phyloP scores from a whole-genome alignment of 1,140 invertebrate species.

The Danaus plexippus region DNA sequence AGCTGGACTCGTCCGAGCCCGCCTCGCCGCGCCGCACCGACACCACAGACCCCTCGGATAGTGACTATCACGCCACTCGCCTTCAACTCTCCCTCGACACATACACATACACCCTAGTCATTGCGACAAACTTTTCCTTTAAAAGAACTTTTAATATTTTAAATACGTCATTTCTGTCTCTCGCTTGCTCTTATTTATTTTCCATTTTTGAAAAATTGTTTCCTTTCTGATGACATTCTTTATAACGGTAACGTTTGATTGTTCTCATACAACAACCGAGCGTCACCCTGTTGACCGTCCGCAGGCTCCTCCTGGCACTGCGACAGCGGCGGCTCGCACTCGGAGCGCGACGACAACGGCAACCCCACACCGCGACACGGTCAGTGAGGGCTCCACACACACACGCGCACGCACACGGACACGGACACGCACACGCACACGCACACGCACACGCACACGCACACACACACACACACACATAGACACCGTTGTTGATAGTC shows the following conservation, averaged over 20 bases:
- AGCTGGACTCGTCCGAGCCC: conserved; percentile 43
- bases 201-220: too few species aligned
- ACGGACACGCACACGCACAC: too few species aligned
- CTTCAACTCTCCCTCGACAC: too few species aligned
- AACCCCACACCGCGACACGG: conserved; percentile 18
- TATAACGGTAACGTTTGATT: too few species aligned
- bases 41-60: conserved; percentile 19
- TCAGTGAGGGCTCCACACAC: too few species aligned
- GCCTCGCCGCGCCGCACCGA: conserved; percentile 18
- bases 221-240: too few species aligned
- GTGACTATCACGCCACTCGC: conserved; percentile 7
- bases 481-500: too few species aligned
- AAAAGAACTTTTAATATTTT: too few species aligned
- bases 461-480: not conserved
- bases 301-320: conserved; percentile 28
- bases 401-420: not conserved
- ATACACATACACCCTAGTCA: too few species aligned
- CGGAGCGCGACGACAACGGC: conserved; percentile 35
- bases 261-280: conserved; percentile 1
- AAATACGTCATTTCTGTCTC: too few species aligned
- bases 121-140: too few species aligned
- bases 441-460: not conserved
- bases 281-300: conserved; percentile 5
- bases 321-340: conserved; percentile 29
- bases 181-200: too few species aligned